A percentile compares a stretch with the other conserved stretches of the same genome.
phyloP scores from a whole-genome alignment of 2,113 vertebrate species.

The Jaculus jaculus region DNA sequence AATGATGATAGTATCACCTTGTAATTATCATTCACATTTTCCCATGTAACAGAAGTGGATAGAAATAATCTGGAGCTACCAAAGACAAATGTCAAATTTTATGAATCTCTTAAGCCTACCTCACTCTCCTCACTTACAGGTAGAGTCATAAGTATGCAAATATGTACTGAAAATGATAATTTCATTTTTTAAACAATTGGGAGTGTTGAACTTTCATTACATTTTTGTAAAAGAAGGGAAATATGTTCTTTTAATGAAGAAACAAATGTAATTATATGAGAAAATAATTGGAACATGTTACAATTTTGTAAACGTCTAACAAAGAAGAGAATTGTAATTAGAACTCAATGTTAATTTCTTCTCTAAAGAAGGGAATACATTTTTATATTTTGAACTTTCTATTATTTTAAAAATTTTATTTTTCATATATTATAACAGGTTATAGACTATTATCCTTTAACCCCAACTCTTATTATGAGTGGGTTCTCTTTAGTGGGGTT shows the following conservation, averaged over 20 bases:
- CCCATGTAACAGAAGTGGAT: background rate
- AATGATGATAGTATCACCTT: background rate
- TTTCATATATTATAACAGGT: too few relatives aligned
- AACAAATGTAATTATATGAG: conserved; percentile 10
- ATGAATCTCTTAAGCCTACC: background rate
- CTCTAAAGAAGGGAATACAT: background rate
- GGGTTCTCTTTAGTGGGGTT: too few relatives aligned
- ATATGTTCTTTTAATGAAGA: background rate
- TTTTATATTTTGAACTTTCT: too few relatives aligned
- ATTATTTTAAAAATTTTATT: too few relatives aligned
- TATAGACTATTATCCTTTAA: too few relatives aligned
- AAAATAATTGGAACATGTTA: conserved; percentile 6
- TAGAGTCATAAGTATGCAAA: background rate
- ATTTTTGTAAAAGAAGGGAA: conserved; percentile 15
- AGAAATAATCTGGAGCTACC: background rate
- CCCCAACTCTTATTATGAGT: too few relatives aligned
- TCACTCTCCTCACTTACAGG: background rate
- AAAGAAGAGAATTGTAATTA: background rate
- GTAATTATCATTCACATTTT: background rate
- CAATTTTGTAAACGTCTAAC: background rate
- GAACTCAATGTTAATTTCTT: background rate
- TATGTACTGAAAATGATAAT: background rate
- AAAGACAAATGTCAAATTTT: background rate
- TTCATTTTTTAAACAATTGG: background rate
- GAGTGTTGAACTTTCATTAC: background rate